These are phyloP conservation scores for Drusus annulatus DNA, from an alignment of 1,140 invertebrate genomes.

Conservation along the genomic window DNA sequence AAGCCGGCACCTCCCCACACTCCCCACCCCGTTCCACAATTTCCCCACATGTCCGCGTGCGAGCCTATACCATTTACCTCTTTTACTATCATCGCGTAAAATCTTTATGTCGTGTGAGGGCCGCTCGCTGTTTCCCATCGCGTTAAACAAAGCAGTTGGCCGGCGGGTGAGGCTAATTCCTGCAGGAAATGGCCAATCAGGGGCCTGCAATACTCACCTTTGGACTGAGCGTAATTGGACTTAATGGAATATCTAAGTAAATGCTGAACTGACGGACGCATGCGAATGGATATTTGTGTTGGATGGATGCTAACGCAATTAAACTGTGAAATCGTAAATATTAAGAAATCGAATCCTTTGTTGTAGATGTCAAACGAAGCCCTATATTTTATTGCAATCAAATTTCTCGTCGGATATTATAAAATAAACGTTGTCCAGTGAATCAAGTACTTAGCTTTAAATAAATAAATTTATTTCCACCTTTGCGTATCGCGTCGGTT, in stretches of 20 bases:
- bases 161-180: constrained; percentile 41
- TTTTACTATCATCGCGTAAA: constrained; percentile 49
- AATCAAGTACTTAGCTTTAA: too few species aligned
- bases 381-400: too few species aligned
- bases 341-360: too few species aligned
- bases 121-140: constrained; percentile 34
- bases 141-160: constrained; percentile 38
- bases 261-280: constrained; percentile 33
- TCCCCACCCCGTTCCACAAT: not conserved
- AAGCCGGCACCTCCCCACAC: too few species aligned
- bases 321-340: too few species aligned
- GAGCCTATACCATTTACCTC: constrained; percentile 23
- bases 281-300: constrained; percentile 1
- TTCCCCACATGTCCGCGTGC: not conserved
- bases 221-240: constrained; percentile 45
- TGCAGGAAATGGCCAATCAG: constrained; percentile 43
- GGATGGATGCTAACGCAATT: not conserved
- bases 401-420: too few species aligned
- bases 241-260: constrained; percentile 51
- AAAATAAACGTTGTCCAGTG: too few species aligned
- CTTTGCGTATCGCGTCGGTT: too few species aligned
- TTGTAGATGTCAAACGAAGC: too few species aligned
- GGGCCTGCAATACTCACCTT: constrained; percentile 33
- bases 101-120: constrained; percentile 46
- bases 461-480: too few species aligned